These are phyloP conservation scores for Rhea americana DNA, from an alignment of 2,113 vertebrate genomes.

Conservation along the genomic window DNA sequence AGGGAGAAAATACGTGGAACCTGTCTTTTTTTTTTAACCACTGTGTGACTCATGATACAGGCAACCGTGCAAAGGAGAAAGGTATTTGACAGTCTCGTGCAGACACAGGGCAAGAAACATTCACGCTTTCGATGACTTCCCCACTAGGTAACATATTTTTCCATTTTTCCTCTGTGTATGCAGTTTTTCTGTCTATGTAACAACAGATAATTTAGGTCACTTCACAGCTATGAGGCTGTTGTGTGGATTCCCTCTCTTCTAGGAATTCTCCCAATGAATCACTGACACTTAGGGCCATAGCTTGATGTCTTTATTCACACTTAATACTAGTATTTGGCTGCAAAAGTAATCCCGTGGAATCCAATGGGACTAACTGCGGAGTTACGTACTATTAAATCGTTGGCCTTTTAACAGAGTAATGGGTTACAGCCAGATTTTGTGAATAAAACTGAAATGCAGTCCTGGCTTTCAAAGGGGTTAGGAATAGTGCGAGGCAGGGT, in stretches of 20 bases:
- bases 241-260: constrained; percentile 38
- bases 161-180: neutral
- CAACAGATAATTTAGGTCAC: constrained; percentile 28
- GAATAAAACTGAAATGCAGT: constrained; percentile 29
- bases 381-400: constrained; percentile 54
- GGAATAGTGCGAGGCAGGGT: neutral
- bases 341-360: constrained; percentile 58
- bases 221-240: constrained; percentile 48
- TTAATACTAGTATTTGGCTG: constrained; percentile 37
- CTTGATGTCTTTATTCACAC: constrained; percentile 69
- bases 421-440: constrained; percentile 54
- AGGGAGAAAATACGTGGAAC: constrained; percentile 48
- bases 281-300: constrained; percentile 6
- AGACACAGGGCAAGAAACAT: neutral
- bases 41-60: neutral
- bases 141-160: neutral
- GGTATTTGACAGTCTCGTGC: neutral
- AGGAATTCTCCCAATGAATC: constrained; percentile 60
- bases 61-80: neutral
- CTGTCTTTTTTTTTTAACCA: neutral
- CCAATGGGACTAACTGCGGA: constrained; percentile 46
- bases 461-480: neutral
- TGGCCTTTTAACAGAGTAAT: constrained; percentile 37
- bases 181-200: constrained; percentile 1
- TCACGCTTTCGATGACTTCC: neutral